Evolutionary conservation across 2,113 vertebrate species (phyloP), one percentile per base, ranked within the genome.

Genomic region (Gavialis gangeticus): DNA sequence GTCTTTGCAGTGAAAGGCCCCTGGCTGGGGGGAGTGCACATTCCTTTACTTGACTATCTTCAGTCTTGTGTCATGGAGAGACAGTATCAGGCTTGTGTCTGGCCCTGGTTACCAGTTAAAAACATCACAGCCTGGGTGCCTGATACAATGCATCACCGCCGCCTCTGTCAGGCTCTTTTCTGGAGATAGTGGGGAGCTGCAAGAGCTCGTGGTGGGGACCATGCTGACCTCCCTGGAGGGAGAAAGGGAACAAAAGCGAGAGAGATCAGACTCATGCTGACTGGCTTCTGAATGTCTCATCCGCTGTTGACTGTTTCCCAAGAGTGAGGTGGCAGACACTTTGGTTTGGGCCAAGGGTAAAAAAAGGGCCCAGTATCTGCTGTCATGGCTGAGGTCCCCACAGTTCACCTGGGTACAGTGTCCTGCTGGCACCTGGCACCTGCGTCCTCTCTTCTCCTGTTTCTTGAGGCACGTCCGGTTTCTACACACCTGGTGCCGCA

Each of bases 61-160:
- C 3, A 0, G 25, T 46, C 21, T 57, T n/a, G 1, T n/a, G 67
- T 27, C 6, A 5, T 7, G 19, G 37, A 75, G 55, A 46, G 54
- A 25, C 10, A 2, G 34, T 46, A 12, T 56, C 75, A 56, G 66
- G 3, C 21, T 3, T 21, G 5, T 0, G 2, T 27, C 55, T n/a
- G 46, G n/a, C 22, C 30, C 64, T 84, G 34, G 22, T 59, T 59
- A 67, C 55, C 56, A 24, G 67, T 30, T 81, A 22, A 60, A 80
- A 69, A 62, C 60, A 5, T 14, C 62, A 25, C 60, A 46, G 86
- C 55, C 64, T 75, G 24, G 3, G 24, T 12, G 67, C 22, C 22
- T 37, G 62, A 8, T 46, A 4, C 55, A 28, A 64, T 55, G 24
- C 34, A 28, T 88, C 28, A 34, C 27, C 37, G 64, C 9, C 1